phyloP scores from a whole-genome alignment of 2,113 vertebrate species.

The Corydoras sp. region DNA sequence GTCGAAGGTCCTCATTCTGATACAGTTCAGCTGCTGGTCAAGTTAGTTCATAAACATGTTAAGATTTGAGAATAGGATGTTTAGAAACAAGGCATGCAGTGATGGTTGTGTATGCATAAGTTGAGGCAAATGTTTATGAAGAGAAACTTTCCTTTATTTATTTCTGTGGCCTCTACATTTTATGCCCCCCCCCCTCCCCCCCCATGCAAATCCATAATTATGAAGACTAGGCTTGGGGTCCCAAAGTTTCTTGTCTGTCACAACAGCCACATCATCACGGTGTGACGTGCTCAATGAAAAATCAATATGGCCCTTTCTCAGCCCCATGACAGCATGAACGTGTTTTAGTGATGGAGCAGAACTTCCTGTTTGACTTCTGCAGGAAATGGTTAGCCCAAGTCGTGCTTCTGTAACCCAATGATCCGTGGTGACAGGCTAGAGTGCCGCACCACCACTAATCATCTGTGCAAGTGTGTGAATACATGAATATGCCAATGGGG shows the following conservation, averaged over 20 bases:
- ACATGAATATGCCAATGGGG: slow-evolving; percentile 24
- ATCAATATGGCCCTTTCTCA: slow-evolving; percentile 20
- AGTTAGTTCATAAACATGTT: background rate
- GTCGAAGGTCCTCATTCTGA: too few species aligned
- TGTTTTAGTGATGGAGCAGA: slow-evolving; percentile 26
- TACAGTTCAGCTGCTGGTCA: too few species aligned
- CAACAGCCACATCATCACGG: background rate
- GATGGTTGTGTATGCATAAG: background rate
- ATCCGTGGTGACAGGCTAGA: slow-evolving; percentile 28
- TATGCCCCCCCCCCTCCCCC: background rate
- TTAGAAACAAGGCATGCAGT: background rate
- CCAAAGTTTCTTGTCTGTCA: background rate
- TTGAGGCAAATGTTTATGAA: too few species aligned
- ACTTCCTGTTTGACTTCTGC: slow-evolving; percentile 28
- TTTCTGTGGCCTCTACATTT: background rate
- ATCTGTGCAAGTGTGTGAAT: slow-evolving; percentile 25
- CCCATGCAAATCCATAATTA: background rate
- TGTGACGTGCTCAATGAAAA: slow-evolving; percentile 10
- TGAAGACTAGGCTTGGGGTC: slow-evolving; percentile 2
- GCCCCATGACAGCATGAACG: slow-evolving; percentile 17
- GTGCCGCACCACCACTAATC: slow-evolving; percentile 12
- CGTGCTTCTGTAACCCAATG: slow-evolving; percentile 24
- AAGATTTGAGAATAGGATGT: background rate
- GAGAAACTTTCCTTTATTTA: background rate
- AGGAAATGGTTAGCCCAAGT: slow-evolving; percentile 23